Evolutionary conservation across 2,797 vertebrate species (phyloP), one percentile per base, ranked within the genome.

Genomic region (Chloroceryle amazona): DNA sequence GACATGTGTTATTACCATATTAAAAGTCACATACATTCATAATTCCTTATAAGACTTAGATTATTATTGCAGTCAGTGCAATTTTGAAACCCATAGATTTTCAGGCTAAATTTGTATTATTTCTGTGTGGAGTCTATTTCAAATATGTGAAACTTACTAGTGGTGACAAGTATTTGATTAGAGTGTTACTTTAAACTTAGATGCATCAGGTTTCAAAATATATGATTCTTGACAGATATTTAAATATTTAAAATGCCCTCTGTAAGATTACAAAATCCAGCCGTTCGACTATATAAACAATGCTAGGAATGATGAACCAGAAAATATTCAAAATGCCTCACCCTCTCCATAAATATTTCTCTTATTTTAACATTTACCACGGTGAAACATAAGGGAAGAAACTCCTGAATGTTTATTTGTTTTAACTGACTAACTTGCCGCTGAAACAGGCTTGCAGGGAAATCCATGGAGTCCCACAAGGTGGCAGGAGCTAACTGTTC

Each of bases 401-500:
- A 66, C 41, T 95, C 42, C 25, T n/a, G 28, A 71, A 37, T 58
- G 54, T 80, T 91, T 55, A 9, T 76, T 78, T 75, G 20, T 46
- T 88, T 75, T 66, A 90, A 70, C 41, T 70, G 66, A 26, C 37
- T 72, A 26, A 35, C 66, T 84, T 60, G 67, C 42, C 57, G 63
- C 79, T 81, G 65, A 42, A 81, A 62, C 17, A 37, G 29, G 12
- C 73, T 67, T 93, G 81, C 52, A 57, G 88, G 78, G 93, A 96
- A 86, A 54, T 61, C 63, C 6, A 0, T 63, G 35, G 66, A 85
- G 60, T 84, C 91, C 94, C 95, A 97, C 94, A 96, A 96, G 96
- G 96, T 96, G 96, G 95, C 94, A 96, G 96, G 63, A 97, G 91
- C 82, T 90, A 90, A 87, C 94, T 95, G 70, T 90, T 94, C 14